Evolutionary conservation across 1,140 invertebrate genomes (phyloP), one percentile per base, ranked within the genome.

Genomic region (Pemphigus obesinymphae): DNA sequence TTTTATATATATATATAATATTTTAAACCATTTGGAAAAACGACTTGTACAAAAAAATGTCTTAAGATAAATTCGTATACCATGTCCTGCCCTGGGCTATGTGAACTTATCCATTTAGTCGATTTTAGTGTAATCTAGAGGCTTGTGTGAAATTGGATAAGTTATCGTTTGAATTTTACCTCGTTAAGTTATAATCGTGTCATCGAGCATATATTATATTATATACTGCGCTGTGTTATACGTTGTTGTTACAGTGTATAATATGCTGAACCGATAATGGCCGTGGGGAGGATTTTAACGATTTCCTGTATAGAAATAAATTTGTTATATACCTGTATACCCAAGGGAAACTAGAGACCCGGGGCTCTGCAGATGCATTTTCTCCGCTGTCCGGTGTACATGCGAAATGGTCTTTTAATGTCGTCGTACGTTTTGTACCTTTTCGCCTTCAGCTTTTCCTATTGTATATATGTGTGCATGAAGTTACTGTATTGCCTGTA

Each of bases 321-420:
- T 34, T 75, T 75, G 29, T 75, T 53, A n/a, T 43, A 75, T 50
- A 73, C 31, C 29, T n/a, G 29, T 75, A 17, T 53, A 26, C 75
- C 55, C 53, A 3, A 40, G 50, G 31, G 75, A 26, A 26, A 78
- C 34, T 29, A 17, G 20, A n/a, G 31, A 45, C n/a, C 7, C 50
- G 5, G 23, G 20, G 26, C 17, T 53, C 29, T 48, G 20, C 29
- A 31, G 17, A 55, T 29, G 11, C 26, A 17, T 26, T 53, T 75
- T 53, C 45, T 29, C 31, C 20, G 26, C 20, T 53, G 48, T 75
- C 72, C 72, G 72, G 48, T 50, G n/a, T 8, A 75, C 45, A 34
- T 17, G 34, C 20, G 53, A 78, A 70, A 78, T 78, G 53, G n/a
- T 78, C n/a, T 78, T 78, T 78, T 78, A 78, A 78, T 78, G 53